Percentiles rank a stretch among this genome's conserved stretches.
Conservation (phyloP, 2,113 vertebrate genomes). For the Coryphaenoides rupestris region DNA sequence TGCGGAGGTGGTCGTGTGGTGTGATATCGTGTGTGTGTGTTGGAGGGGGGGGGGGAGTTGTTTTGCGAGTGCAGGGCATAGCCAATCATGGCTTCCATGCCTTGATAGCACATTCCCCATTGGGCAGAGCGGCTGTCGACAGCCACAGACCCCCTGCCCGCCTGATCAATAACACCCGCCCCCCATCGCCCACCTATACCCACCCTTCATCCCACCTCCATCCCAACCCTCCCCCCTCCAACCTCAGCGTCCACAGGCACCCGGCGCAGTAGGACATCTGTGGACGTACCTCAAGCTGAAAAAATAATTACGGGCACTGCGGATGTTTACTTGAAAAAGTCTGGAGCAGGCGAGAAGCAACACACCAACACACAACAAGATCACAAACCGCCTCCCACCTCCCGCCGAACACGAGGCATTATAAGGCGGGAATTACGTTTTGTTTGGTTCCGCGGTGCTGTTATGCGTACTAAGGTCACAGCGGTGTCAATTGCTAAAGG, state of each 20-base stretch:
- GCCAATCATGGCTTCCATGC: slow-evolving; percentile 71
- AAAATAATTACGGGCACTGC: slow-evolving; percentile 69
- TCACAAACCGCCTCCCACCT: no score
- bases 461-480: slow-evolving; percentile 58
- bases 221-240: no score
- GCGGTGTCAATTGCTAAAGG: no score
- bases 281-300: slow-evolving; percentile 70
- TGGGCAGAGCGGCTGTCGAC: slow-evolving; percentile 57
- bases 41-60: no score
- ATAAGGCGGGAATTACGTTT: slow-evolving; percentile 59
- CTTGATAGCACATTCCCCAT: slow-evolving; percentile 54
- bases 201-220: no score
- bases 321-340: slow-evolving; percentile 60
- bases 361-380: no score
- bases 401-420: slow-evolving; percentile 38
- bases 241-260: no score
- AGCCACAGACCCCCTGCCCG: slow-evolving; percentile 66
- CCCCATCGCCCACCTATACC: slow-evolving; percentile 1
- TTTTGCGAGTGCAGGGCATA: slow-evolving; percentile 69
- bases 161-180: slow-evolving; percentile 61
- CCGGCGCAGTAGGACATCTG: slow-evolving; percentile 53
- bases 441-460: slow-evolving; percentile 59
- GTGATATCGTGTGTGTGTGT: no score
- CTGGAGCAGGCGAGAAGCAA: slow-evolving; percentile 14
- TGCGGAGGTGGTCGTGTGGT: no score